phyloP scores from a whole-genome alignment of 2,113 vertebrate genomes.

The Pachypanchax playfairii region DNA sequence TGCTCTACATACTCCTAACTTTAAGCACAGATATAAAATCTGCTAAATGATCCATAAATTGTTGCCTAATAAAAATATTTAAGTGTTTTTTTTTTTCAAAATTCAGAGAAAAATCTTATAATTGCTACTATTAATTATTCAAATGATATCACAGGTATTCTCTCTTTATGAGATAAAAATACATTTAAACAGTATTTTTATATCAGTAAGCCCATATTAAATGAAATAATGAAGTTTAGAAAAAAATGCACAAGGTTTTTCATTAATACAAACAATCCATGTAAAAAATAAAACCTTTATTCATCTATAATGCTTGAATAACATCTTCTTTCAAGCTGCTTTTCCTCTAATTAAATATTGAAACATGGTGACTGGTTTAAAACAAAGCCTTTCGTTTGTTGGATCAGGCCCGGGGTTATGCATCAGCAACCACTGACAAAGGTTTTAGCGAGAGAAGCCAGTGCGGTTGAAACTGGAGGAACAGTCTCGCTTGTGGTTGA shows the following conservation, averaged over 20 bases:
- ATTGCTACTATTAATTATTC: too few species aligned
- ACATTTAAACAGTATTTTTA: too few species aligned
- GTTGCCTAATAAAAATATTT: neutral
- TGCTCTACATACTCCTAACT: neutral
- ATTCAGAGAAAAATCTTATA: neutral
- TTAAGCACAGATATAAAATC: neutral
- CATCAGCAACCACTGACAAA: slow-evolving; percentile 19
- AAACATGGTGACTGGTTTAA: slow-evolving; percentile 5
- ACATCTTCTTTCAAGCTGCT: neutral
- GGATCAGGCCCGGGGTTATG: slow-evolving; percentile 3
- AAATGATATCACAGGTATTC: too few species aligned
- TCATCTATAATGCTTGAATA: neutral
- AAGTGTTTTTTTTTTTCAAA: neutral
- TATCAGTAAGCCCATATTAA: too few species aligned
- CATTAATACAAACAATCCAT: neutral
- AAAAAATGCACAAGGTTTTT: neutral
- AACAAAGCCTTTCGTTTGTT: slow-evolving; percentile 12
- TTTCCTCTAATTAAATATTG: slow-evolving; percentile 1
- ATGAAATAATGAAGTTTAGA: too few species aligned
- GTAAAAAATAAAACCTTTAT: neutral
- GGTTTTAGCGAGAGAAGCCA: slow-evolving; percentile 15
- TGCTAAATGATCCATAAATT: neutral
- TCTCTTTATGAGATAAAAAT: too few species aligned
- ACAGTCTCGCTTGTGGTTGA: slow-evolving; percentile 20
- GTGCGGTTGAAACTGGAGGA: slow-evolving; percentile 34